Evolutionary conservation across 2,888 invertebrate genomes (phyloP).

Genomic region (Mechanitis mazaeus): DNA sequence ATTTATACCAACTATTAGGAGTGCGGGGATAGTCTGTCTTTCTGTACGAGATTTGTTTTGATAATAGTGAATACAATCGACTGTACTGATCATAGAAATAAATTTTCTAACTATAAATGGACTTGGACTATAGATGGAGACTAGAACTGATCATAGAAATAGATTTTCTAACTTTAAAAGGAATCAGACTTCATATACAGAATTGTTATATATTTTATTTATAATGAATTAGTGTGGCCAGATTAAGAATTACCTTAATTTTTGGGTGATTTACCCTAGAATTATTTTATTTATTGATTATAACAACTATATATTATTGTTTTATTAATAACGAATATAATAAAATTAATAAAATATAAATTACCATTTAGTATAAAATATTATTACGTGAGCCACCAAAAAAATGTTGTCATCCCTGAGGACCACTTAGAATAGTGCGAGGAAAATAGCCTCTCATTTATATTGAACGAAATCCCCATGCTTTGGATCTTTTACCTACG

Average conservation of each 20-base stretch:
- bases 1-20: slow-evolving; percentile 78
- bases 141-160: too few species aligned
- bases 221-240: too few species aligned
- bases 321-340: too few species aligned
- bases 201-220: too few species aligned
- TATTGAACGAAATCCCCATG: slow-evolving; percentile 47
- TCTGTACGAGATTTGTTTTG: slow-evolving; percentile 59
- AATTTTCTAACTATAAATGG: neutral
- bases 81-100: slow-evolving; percentile 57
- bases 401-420: slow-evolving; percentile 60
- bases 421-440: slow-evolving; percentile 61
- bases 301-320: too few species aligned
- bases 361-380: neutral
- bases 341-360: too few species aligned
- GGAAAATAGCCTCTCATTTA: slow-evolving; percentile 65
- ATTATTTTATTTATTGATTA: too few species aligned
- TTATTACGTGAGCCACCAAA: slow-evolving; percentile 39
- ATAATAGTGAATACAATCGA: slow-evolving; percentile 65
- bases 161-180: too few species aligned
- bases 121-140: too few species aligned
- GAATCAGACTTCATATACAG: too few species aligned
- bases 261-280: too few species aligned
- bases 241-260: too few species aligned
- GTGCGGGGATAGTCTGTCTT: slow-evolving; percentile 70
- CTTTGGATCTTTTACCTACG: neutral